These are phyloP conservation scores for Rachycentron canadum DNA, from an alignment of 2,797 vertebrate genomes.

Conservation along the genomic window DNA sequence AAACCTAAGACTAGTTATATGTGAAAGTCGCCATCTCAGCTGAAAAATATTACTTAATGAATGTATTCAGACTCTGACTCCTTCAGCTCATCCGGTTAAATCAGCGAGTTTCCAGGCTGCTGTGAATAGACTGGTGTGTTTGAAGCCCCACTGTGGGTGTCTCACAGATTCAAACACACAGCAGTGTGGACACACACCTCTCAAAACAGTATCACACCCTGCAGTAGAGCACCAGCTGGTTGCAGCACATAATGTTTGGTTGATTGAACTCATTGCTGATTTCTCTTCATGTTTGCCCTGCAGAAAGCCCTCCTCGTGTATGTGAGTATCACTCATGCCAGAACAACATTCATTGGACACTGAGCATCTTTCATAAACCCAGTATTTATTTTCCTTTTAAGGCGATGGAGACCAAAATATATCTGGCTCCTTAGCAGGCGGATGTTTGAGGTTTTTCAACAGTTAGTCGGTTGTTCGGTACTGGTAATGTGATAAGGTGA, in stretches of 20 bases:
- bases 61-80: slow-evolving; percentile 1
- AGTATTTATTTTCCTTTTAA: not conserved
- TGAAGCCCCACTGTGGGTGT: not conserved
- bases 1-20: not conserved
- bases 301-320: not conserved
- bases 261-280: not conserved
- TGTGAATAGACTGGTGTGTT: slow-evolving; percentile 1
- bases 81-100: not conserved
- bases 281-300: not conserved
- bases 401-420: not conserved
- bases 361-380: not conserved
- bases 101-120: not conserved
- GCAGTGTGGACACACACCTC: not conserved
- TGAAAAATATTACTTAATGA: slow-evolving; percentile 18
- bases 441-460: not conserved
- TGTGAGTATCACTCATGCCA: not conserved
- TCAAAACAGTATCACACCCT: not conserved
- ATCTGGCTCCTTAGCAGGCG: not conserved
- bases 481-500: not conserved
- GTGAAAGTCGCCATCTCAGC: slow-evolving; percentile 15
- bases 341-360: not conserved
- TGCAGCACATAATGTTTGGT: not conserved
- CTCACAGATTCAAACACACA: not conserved
- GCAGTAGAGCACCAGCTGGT: not conserved
- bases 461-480: not conserved